These are phyloP conservation scores for Podarcis raffonei DNA, from an alignment of 2,113 vertebrate species.

Conservation along the genomic window DNA sequence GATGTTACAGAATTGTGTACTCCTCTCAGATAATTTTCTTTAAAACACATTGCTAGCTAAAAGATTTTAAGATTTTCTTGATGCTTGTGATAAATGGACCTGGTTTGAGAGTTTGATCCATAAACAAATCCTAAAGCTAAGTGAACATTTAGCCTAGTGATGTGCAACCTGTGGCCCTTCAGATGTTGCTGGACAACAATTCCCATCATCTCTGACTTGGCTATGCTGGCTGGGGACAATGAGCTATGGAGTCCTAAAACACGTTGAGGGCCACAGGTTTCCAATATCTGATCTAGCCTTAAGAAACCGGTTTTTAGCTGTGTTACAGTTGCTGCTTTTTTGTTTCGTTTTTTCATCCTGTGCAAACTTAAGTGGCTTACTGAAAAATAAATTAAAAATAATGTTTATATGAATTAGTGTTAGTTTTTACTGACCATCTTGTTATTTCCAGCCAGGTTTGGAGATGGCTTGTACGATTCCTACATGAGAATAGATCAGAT, in stretches of 20 bases:
- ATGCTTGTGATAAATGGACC: neutral
- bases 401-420: neutral
- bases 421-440: slow-evolving; percentile 54
- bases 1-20: slow-evolving; percentile 3
- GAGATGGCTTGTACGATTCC: slow-evolving; percentile 92
- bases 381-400: neutral
- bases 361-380: neutral
- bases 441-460: slow-evolving; percentile 82
- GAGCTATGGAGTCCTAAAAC: no score
- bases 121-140: neutral
- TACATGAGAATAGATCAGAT: slow-evolving; percentile 96
- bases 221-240: no score
- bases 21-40: neutral
- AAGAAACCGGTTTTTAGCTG: neutral
- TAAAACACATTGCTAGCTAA: neutral
- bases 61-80: neutral
- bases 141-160: neutral
- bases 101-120: neutral
- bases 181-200: no score
- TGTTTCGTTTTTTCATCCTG: neutral
- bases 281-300: no score
- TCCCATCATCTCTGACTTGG: no score
- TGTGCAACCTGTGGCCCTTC: no score
- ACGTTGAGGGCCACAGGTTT: no score
- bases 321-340: no score